Evolutionary conservation across 2,888 invertebrate species (phyloP), one percentile per base, ranked within the genome.

Genomic region (Conistra vaccinii): DNA sequence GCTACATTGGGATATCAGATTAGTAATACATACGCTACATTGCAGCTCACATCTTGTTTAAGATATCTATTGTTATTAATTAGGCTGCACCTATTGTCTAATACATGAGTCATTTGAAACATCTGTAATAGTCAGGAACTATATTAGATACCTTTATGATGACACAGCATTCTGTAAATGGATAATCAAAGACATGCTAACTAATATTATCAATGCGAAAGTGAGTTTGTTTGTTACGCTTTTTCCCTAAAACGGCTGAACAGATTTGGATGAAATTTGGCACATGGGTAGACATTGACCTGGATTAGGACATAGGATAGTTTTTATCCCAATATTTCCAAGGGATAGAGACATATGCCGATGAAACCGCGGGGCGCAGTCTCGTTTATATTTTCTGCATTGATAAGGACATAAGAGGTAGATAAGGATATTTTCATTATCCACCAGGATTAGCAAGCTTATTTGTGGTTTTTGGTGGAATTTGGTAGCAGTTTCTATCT

Each of bases 41-140:
- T 62, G 23, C 35, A 55, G 23, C 20, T 35, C 55, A 57, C 14
- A 45, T 17, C 62, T 75, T 3, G 23, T 45, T 81, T 23, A 45
- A 45, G 35, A 39, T 23, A 12, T 2, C 74, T 66, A 78, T 83
- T 78, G 48, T 63, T 69, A 77, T 60, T 61, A 78, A 80, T 78
- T 62, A 66, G 66, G 65, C 29, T 69, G 65, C 79, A 78, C 55
- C 42, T 65, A 69, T 69, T 51, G 35, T 53, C 35, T 45, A 55
- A 35, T 48, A n/a, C 17, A 39, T 78, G 79, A 79, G 29, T 79
- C 78, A 79, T 69, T 29, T 20, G 4, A 26, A 39, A 32, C 32
- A 58, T 82, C 57, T 53, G 53, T 78, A 17, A 42, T 23, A 32
- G 72, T 12, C 42, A 51, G 51, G 62, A 75, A 58, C 77, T 81